These are phyloP conservation scores for Heliornis fulica DNA, from an alignment of 2,113 vertebrate genomes.

Conservation along the genomic window DNA sequence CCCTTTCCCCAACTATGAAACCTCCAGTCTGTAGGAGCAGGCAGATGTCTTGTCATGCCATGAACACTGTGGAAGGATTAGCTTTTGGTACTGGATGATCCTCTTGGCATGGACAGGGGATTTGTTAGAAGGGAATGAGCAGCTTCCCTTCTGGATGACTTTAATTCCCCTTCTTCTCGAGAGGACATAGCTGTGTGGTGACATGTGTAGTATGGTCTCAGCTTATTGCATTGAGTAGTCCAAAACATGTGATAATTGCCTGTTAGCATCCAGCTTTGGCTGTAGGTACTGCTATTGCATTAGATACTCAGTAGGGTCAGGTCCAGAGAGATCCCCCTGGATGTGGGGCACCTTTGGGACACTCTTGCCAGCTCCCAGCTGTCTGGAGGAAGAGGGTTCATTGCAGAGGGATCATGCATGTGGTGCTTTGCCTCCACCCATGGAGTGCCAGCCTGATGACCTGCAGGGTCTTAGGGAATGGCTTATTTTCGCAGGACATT, in stretches of 20 bases:
- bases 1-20: not conserved
- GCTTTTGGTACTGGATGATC: not conserved
- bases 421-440: not conserved
- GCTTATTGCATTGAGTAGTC: not conserved
- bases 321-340: not conserved
- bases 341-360: not conserved
- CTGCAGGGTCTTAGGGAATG: not conserved
- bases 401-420: not conserved
- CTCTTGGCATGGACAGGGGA: not conserved
- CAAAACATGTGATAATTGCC: not conserved
- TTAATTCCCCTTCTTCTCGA: not conserved
- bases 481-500: not conserved
- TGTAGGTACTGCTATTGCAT: not conserved
- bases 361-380: not conserved
- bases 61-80: not conserved
- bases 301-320: not conserved
- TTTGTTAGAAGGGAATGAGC: not conserved
- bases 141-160: not conserved
- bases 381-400: not conserved
- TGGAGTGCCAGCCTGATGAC: not conserved
- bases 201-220: not conserved
- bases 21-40: not conserved
- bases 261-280: not conserved
- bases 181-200: not conserved
- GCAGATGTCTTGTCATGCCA: not conserved